Evolutionary conservation across 2,113 vertebrate genomes (phyloP), one percentile per base, ranked within the genome.

Genomic region (cattle (Bos taurus)): DNA sequence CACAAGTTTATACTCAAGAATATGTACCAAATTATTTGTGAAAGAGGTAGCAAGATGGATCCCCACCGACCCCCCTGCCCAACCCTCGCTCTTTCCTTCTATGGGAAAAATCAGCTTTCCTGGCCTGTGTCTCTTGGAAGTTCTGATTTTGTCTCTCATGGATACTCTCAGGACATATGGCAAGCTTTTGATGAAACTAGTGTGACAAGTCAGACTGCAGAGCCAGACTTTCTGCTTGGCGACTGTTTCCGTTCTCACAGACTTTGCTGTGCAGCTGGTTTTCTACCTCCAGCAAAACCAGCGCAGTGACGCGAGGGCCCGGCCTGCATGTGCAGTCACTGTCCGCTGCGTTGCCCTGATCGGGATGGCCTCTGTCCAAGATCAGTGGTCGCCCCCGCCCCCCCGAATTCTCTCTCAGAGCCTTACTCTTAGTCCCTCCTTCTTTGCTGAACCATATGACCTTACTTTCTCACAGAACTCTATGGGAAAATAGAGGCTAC

Each of bases 381-480:
- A 17, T 71, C 40, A 54, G 52, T 48, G 16, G 43, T 26, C 46
- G 5, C 12, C 10, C 6, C 26, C 2, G 3, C 30, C 23, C 50
- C 54, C 33, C 1, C 12, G 28, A 83, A 71, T 74, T 57, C 36
- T 33, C 71, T 83, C 43, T 28, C 36, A 50, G 64, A 50, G 48
- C 43, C 36, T 56, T 48, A 21, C 78, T 89, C 33, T 54, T 48
- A 14, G 30, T 36, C 43, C 11, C 14, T 71, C 40, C n/a, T 95
- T 90, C 64, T 56, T 57, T 48, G 54, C 80, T 88, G 52, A 10
- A 40, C 17, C 11, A n/a, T 17, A 52, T 23, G 30, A 90, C 16
- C 33, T 62, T 62, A 94, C 43, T 96, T 97, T 97, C 96, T 91
- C 94, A 97, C 40, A 94, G 64, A 82, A 43, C 16, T 88, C 54